Conservation (phyloP, 1,140 invertebrate genomes). For the Ephestia elutella region DNA sequence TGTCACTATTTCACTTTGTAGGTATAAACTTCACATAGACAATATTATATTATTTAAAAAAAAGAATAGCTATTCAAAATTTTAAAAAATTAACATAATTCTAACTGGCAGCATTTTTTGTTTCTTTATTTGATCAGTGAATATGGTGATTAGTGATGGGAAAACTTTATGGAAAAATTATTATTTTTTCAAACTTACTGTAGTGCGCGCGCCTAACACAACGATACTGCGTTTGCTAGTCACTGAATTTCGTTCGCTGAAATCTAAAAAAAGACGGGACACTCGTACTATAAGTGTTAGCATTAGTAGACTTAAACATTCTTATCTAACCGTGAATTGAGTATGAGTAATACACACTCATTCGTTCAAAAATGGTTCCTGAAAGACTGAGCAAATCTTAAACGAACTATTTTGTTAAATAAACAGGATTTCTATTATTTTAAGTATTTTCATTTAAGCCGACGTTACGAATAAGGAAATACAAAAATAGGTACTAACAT, state of each 20-base stretch:
- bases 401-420: too few species aligned
- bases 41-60: not conserved
- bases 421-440: too few species aligned
- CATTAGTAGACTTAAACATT: slow-evolving; percentile 3
- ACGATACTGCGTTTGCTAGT: slow-evolving; percentile 40
- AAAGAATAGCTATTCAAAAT: not conserved
- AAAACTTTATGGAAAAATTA: slow-evolving; percentile 14
- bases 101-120: too few species aligned
- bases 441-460: too few species aligned
- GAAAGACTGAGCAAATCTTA: not conserved
- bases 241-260: slow-evolving; percentile 40
- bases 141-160: too few species aligned
- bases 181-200: slow-evolving; percentile 48
- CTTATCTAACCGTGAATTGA: not conserved
- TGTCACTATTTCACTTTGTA: not conserved
- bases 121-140: too few species aligned
- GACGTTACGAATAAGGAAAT: too few species aligned
- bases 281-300: slow-evolving; percentile 38
- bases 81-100: too few species aligned
- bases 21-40: not conserved
- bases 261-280: slow-evolving; percentile 62
- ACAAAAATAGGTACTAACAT: too few species aligned
- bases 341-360: not conserved
- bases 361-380: not conserved
- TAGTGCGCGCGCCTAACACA: slow-evolving; percentile 56